Conservation (phyloP, 2,888 invertebrate species). For the Nephrotoma appendiculata region DNA sequence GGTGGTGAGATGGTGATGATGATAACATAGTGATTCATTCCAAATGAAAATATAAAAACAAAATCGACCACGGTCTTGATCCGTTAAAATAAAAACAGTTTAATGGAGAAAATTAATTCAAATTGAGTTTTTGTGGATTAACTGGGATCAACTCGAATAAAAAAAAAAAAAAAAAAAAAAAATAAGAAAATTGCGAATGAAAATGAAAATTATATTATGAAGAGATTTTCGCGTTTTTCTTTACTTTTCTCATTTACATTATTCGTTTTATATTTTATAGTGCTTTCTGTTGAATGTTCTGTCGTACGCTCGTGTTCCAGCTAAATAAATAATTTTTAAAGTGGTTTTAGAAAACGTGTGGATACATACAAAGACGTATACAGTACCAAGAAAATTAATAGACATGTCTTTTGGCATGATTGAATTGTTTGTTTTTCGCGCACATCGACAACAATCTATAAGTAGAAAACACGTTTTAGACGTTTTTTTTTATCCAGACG, state of each 20-base stretch:
- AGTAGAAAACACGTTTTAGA: background rate
- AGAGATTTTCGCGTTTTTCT: background rate
- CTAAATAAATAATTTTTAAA: background rate
- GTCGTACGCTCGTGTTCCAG: background rate
- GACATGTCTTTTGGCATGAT: background rate
- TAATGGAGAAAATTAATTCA: constrained; percentile 4
- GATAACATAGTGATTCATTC: background rate
- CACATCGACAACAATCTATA: background rate
- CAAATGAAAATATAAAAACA: background rate
- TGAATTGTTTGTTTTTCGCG: background rate
- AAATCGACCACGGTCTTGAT: constrained; percentile 1
- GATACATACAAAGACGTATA: background rate
- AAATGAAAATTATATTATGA: background rate
- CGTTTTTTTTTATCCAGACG: background rate
- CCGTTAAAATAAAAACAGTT: background rate
- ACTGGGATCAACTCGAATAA: background rate
- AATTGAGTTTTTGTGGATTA: constrained; percentile 2
- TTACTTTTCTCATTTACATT: background rate
- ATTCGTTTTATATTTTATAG: background rate
- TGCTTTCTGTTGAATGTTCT: background rate
- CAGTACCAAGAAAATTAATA: background rate
- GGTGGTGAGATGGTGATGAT: background rate
- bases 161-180: background rate
- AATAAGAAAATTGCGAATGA: background rate
- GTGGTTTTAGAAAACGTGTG: background rate